A percentile compares a stretch with the other conserved stretches of the same genome.
Conservation (phyloP, 2,888 invertebrate genomes). For the Hirtodrosophila duncani region DNA sequence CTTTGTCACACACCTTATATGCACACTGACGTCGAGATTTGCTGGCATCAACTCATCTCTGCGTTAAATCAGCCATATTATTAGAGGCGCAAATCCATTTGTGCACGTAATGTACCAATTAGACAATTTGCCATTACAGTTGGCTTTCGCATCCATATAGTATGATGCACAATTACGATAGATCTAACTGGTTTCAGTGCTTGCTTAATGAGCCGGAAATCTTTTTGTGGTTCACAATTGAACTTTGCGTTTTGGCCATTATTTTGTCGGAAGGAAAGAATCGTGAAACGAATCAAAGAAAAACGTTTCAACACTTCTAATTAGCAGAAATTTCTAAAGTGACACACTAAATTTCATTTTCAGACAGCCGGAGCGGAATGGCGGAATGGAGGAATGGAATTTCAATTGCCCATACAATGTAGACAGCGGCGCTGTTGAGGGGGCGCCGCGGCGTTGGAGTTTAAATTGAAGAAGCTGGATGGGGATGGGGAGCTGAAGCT, state of each 20-base stretch:
- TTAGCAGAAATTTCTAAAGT: constrained; percentile 70
- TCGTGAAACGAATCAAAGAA: constrained; percentile 28
- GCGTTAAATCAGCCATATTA: constrained; percentile 62
- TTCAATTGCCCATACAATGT: constrained; percentile 70
- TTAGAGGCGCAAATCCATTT: constrained; percentile 74
- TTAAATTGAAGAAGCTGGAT: constrained; percentile 5
- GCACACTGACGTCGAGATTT: not conserved
- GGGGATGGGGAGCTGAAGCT: constrained; percentile 8
- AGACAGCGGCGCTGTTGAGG: constrained; percentile 20
- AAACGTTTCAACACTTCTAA: constrained; percentile 71
- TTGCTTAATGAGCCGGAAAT: too few relatives aligned
- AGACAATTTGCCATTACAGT: constrained; percentile 56
- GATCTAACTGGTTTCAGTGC: too few relatives aligned
- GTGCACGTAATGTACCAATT: constrained; percentile 75
- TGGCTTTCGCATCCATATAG: too few relatives aligned
- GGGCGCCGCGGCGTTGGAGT: constrained; percentile 17
- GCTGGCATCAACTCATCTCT: not conserved
- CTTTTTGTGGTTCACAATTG: too few relatives aligned
- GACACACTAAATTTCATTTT: constrained; percentile 70
- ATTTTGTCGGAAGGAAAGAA: too few relatives aligned
- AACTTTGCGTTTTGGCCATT: constrained; percentile 15
- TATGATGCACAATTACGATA: too few relatives aligned
- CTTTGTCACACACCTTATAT: not conserved
- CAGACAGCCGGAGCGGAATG: constrained; percentile 33
- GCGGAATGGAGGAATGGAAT: constrained; percentile 59